These are phyloP conservation scores for Lapara coniferarum DNA, from an alignment of 2,888 invertebrate species.

Conservation along the genomic window DNA sequence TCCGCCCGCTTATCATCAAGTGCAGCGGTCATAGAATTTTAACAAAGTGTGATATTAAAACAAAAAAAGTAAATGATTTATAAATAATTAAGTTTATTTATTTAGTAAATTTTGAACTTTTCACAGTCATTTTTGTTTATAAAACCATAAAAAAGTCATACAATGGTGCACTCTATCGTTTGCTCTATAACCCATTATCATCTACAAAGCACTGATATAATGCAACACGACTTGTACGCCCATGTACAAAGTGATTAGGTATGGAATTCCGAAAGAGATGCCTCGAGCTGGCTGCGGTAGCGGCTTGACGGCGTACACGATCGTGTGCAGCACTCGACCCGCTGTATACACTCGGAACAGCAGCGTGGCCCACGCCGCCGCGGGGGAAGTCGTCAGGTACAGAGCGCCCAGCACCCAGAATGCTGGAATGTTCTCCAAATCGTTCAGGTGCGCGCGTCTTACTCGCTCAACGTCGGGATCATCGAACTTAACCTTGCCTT, in stretches of 20 bases:
- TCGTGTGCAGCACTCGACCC: conserved; percentile 83
- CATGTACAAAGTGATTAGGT: conserved; percentile 63
- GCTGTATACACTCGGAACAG: conserved; percentile 76
- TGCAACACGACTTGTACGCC: conserved; percentile 57
- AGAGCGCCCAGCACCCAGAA: conserved; percentile 84
- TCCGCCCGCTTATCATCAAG: too few relatives aligned
- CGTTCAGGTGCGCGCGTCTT: conserved; percentile 86
- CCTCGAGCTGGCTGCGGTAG: conserved; percentile 81
- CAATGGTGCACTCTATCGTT: background rate
- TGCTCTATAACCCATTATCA: background rate
- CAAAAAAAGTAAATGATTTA: too few relatives aligned
- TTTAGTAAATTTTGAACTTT: too few relatives aligned
- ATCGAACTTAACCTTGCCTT: conserved; percentile 59
- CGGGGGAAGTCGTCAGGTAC: conserved; percentile 83
- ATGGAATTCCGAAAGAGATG: conserved; percentile 58
- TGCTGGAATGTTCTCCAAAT: conserved; percentile 88
- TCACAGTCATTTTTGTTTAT: too few relatives aligned
- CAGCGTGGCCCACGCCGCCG: conserved; percentile 49
- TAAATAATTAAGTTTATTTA: too few relatives aligned
- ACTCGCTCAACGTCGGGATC: conserved; percentile 70
- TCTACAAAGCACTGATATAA: conserved; percentile 49
- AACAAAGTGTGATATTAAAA: too few relatives aligned
- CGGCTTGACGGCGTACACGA: conserved; percentile 85
- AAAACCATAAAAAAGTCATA: background rate
- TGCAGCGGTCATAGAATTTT: too few relatives aligned